Evolutionary conservation across 2,888 invertebrate genomes (phyloP).

Genomic region (Steinernema hermaphroditum): DNA sequence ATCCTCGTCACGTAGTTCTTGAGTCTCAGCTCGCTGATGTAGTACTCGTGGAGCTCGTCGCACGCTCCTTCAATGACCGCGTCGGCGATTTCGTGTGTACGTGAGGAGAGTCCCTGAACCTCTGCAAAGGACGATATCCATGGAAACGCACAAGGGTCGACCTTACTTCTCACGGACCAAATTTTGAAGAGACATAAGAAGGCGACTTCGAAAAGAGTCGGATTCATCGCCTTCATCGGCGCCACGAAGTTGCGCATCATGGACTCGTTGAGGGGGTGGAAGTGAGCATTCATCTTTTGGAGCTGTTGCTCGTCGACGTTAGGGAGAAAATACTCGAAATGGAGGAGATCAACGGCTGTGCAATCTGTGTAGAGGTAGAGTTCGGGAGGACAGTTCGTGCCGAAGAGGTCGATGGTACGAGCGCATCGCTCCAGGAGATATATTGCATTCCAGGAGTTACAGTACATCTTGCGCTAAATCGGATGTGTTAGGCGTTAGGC

Average conservation of each 20-base stretch:
- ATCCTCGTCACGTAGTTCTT: constrained; percentile 22
- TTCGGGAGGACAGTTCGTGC: background rate
- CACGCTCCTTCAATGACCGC: constrained; percentile 14
- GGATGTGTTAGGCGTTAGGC: no score
- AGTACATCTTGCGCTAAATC: constrained; percentile 1
- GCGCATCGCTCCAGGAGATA: background rate
- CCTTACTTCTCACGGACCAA: background rate
- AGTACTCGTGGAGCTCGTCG: constrained; percentile 33
- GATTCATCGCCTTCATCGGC: background rate
- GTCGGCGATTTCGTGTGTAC: constrained; percentile 11
- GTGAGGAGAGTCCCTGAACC: background rate
- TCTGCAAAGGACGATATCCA: constrained; percentile 5
- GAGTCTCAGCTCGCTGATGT: constrained; percentile 24
- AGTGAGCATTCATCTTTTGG: background rate
- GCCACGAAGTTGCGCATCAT: background rate
- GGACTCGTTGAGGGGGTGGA: background rate
- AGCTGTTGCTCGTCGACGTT: background rate
- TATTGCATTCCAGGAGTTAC: background rate
- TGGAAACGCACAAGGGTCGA: background rate
- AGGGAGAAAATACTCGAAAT: background rate
- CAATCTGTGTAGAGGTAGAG: background rate
- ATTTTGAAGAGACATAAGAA: background rate
- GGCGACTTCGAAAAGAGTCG: background rate
- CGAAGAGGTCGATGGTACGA: background rate
- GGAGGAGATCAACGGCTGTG: background rate